A percentile compares a stretch with the other conserved stretches of the same genome.
These are phyloP conservation scores for Pantala flavescens DNA, from an alignment of 1,140 invertebrate genomes.

Conservation along the genomic window DNA sequence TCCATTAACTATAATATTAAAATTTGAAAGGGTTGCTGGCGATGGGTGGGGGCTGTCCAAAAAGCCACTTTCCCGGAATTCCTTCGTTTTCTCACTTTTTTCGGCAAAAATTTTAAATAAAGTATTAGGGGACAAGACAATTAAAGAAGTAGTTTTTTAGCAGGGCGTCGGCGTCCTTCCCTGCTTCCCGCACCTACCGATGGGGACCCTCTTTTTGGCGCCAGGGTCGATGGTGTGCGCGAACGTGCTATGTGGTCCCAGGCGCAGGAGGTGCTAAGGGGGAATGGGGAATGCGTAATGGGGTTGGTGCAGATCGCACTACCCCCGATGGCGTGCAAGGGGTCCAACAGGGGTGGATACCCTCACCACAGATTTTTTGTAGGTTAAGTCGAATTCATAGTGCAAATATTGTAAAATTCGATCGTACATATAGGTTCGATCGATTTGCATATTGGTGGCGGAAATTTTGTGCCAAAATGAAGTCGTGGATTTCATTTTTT, in stretches of 20 bases:
- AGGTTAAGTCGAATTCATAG: no score
- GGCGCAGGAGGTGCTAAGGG: background rate
- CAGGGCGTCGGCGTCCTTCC: background rate
- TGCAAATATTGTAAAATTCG: no score
- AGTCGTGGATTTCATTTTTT: no score
- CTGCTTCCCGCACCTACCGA: background rate
- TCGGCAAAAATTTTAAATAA: slow-evolving; percentile 36
- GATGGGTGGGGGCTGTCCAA: background rate
- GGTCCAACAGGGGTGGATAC: no score
- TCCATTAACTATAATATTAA: slow-evolving; percentile 25
- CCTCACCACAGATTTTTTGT: no score
- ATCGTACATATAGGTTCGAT: no score
- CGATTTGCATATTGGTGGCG: no score
- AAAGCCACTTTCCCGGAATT: slow-evolving; percentile 26
- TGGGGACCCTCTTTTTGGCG: background rate
- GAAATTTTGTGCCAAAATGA: no score
- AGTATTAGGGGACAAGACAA: slow-evolving; percentile 30
- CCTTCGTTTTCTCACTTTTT: slow-evolving; percentile 33
- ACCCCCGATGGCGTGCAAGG: no score
- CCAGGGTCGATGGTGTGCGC: background rate
- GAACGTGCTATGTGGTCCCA: background rate
- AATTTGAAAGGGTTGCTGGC: slow-evolving; percentile 21
- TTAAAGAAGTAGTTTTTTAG: slow-evolving; percentile 4
- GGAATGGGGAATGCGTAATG: background rate
- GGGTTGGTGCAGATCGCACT: no score